Conservation (phyloP, 2,113 vertebrate species). For the Nestor notabilis region DNA sequence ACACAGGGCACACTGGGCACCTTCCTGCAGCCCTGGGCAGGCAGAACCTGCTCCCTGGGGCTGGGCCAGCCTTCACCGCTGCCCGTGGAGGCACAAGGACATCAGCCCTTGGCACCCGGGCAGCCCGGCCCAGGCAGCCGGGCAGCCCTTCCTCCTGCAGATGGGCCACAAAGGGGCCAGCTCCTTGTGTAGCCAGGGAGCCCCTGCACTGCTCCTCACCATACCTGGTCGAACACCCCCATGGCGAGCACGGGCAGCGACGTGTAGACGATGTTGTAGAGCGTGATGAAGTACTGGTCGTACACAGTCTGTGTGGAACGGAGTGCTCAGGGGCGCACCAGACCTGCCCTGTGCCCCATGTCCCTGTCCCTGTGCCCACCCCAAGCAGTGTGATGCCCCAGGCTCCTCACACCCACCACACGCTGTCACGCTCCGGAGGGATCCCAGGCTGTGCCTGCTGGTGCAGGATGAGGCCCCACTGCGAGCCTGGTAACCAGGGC, state of each 20-base stretch:
- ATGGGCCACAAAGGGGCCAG: not conserved
- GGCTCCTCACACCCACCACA: not conserved
- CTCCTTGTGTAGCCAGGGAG: not conserved
- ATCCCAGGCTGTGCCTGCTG: not conserved
- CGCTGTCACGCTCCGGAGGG: accelerated
- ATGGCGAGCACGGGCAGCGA: slow-evolving; percentile 95
- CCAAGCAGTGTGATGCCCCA: not conserved
- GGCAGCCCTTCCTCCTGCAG: not conserved
- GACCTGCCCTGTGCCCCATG: not conserved
- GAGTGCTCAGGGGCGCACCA: not conserved
- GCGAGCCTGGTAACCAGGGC: not conserved
- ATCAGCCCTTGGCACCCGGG: too few relatives aligned
- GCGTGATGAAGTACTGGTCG: slow-evolving; percentile 96
- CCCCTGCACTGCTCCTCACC: accelerated
- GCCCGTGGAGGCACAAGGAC: not conserved
- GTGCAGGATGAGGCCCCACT: not conserved
- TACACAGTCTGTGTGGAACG: slow-evolving; percentile 85
- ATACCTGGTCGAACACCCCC: slow-evolving; percentile 95
- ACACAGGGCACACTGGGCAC: not conserved
- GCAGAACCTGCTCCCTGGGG: not conserved
- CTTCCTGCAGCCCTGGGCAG: not conserved
- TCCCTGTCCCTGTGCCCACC: not conserved
- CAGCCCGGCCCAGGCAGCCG: not conserved
- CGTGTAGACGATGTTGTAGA: slow-evolving; percentile 96
- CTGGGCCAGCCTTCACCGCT: not conserved